These are phyloP conservation scores for Triops longicaudatus DNA, from an alignment of 1,140 invertebrate species.

Conservation along the genomic window DNA sequence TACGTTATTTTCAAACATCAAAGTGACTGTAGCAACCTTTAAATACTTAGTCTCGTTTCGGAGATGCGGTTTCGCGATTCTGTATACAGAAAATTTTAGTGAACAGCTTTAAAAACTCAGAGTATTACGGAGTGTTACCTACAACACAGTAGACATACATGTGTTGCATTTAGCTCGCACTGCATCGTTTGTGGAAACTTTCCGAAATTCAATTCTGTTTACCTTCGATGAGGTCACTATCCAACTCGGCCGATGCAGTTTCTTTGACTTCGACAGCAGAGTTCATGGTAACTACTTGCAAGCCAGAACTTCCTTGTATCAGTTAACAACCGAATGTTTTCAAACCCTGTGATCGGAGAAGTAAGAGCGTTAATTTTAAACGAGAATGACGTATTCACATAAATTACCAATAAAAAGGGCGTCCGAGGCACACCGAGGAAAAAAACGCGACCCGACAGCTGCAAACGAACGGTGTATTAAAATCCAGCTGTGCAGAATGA, in stretches of 20 bases:
- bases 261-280: conserved; percentile 27
- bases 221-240: conserved; percentile 23
- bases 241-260: conserved; percentile 21
- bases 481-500: not conserved
- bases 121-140: too few relatives aligned
- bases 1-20: too few relatives aligned
- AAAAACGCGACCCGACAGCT: not conserved
- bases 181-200: too few relatives aligned
- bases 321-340: not conserved
- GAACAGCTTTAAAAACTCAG: too few relatives aligned
- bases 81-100: too few relatives aligned
- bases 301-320: not conserved
- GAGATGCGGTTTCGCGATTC: too few relatives aligned
- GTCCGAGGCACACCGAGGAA: not conserved
- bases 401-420: not conserved
- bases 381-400: not conserved
- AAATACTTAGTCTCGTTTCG: too few relatives aligned
- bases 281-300: conserved; percentile 19
- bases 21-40: too few relatives aligned
- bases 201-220: not conserved
- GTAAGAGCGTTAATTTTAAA: not conserved
- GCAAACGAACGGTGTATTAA: not conserved
- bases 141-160: too few relatives aligned
- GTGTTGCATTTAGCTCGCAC: not conserved
- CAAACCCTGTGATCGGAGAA: not conserved